Evolutionary conservation across 2,797 vertebrate species (phyloP).

Genomic region (Sitta carolinensis): DNA sequence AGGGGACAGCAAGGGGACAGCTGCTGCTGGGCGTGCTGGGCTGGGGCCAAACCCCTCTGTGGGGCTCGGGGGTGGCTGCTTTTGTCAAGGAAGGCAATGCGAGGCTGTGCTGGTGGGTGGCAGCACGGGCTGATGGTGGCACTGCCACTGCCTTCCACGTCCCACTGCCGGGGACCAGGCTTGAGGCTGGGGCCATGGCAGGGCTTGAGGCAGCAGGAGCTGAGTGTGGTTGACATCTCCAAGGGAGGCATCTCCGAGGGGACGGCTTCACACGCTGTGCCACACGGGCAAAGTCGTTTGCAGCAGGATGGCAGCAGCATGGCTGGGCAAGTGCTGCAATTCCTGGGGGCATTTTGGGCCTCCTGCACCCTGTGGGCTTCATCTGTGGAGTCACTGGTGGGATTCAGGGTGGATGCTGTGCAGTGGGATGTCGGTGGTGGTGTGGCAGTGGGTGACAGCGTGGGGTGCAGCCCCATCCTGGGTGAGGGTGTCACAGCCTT

Average conservation of each 20-base stretch:
- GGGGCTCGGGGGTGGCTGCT: fast-evolving
- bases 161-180: fast-evolving
- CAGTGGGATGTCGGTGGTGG: fast-evolving
- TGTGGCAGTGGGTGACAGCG: fast-evolving
- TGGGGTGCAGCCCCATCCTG: neutral
- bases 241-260: neutral
- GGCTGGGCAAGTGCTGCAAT: fast-evolving
- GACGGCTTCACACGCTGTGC: fast-evolving
- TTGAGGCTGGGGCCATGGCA: neutral
- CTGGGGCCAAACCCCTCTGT: fast-evolving
- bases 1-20: neutral
- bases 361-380: fast-evolving
- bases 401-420: neutral
- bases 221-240: fast-evolving
- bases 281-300: fast-evolving
- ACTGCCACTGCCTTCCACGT: neutral
- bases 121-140: neutral
- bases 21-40: fast-evolving
- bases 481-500: neutral
- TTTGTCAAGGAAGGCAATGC: neutral
- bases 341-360: neutral
- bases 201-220: neutral
- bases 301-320: fast-evolving
- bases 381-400: fast-evolving
- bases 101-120: neutral